Percentiles rank a stretch among this genome's conserved stretches.
phyloP scores from a whole-genome alignment of 2,797 vertebrate genomes.

The Manis crassicaudata region DNA sequence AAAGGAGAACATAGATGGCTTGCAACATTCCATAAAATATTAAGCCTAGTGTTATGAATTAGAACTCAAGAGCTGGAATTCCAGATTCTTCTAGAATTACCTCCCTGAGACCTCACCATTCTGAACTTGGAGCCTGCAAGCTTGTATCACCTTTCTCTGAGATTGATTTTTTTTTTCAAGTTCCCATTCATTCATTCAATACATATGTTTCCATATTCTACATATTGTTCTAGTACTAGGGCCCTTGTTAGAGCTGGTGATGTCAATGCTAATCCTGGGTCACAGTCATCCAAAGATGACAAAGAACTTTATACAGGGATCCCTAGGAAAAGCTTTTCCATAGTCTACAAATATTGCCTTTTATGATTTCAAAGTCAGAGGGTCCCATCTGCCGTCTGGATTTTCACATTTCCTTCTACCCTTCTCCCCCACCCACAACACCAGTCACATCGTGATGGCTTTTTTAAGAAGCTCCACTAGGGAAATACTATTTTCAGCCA shows the following conservation, averaged over 20 bases:
- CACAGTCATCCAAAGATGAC: neutral
- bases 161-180: neutral
- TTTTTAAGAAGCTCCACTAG: neutral
- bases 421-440: neutral
- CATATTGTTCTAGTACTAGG: too few species aligned
- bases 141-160: neutral
- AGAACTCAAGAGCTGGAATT: neutral
- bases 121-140: neutral
- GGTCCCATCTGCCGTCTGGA: rapidly evolving
- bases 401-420: neutral
- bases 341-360: neutral
- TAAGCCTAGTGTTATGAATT: neutral
- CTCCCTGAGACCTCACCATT: neutral
- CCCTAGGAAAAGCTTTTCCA: neutral
- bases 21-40: neutral
- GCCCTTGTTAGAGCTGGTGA: neutral
- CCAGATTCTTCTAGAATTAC: neutral
- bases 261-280: neutral
- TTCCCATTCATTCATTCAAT: neutral
- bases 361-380: neutral
- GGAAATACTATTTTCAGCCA: neutral
- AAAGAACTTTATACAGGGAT: neutral
- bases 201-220: neutral
- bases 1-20: neutral
- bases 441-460: neutral